Evolutionary conservation across 2,888 invertebrate genomes (phyloP), one percentile per base, ranked within the genome.

Genomic region (Leptarthrus brevirostris): DNA sequence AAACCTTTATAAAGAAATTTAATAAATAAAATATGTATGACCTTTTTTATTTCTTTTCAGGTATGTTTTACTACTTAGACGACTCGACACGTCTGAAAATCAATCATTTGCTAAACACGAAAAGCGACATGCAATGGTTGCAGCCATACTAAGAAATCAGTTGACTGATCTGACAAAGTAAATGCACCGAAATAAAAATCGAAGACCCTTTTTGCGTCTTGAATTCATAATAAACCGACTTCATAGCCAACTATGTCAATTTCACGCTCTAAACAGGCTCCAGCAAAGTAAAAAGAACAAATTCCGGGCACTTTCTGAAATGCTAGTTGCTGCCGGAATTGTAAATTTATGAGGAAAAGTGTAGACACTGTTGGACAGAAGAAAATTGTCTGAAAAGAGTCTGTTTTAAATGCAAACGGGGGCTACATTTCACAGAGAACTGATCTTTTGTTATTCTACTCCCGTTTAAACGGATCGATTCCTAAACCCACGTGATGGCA

Each of bases 241-340:
- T 18, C 14, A 20, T 44, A n/a, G 16, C 64, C 44, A 64, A 64
- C 14, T 44, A 44, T 64, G 64, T 64, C 64, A 22, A 64, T 64
- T 64, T 64, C 64, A 64, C 64, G 40, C 10, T 40, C n/a, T 12
- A n/a, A 12, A 12, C 3, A 3, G n/a, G 3, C n/a, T 40, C 8
- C 40, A 40, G 3, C 40, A 40, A 30, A 4, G 8, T 6, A 30
- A 40, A 12, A 40, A 40, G 40, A 40, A 40, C 40, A 40, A 12
- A 40, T 12, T 40, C 40, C n/a, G 3, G 40, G n/a, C 8, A 40
- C n/a, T 40, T 40, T 40, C 12, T 40, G 40, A 40, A 40, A 40
- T n/a, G 40, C 3, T 12, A 6, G 8, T 12, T 40, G 40, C 40
- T 40, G 40, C n/a, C 40, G 40, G 40, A 40, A 40, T 40, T 0